Base-by-base conservation (phyloP, 2,113 vertebrate genomes). In the Gulo gulo region DNA sequence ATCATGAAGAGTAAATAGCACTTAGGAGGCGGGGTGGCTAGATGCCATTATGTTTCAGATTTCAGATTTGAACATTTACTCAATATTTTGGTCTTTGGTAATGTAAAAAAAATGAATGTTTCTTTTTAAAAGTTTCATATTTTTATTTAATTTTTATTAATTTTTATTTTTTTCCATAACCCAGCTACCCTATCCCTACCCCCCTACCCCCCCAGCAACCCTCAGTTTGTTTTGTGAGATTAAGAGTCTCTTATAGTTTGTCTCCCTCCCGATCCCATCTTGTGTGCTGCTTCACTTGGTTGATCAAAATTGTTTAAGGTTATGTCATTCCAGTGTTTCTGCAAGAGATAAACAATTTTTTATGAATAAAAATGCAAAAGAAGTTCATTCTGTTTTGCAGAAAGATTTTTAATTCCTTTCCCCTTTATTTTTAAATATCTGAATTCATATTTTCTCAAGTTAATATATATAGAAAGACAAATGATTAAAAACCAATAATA, bases 21-120 rank as follows among this genome's bases (percentile, higher is more conserved):
- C 2, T 85, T 74, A 52, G 52, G n/a, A 78, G 31, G 88, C 10
- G 42, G 42, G 15, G 79, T 88, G n/a, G 42, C 78, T 94, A 74
- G 71, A 59, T 94, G 91, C 23, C 82, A 0, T 79, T 93, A 8
- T 57, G 24, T 73, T 94, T 91, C 34, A 93, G 21, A 29, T 91
- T 90, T 96, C 1, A 57, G 90, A 93, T 86, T 86, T 1, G 34
- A 29, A 59, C 7, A 31, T 94, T 67, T 76, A 52, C 45, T 84
- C 52, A 34, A 9, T 94, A 55, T 92, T 92, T 97, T 86, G 15
- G 10, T 78, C n/a, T 78, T 31, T 4, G 47, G 16, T 97, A 92
- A 94, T 81, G 84, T 95, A 88, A 96, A 87, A 61, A 39, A 61
- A 90, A 47, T 92, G 42, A 81, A 57, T 50, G 39, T 76, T 94